Base-by-base conservation (phyloP, 2,888 invertebrate genomes). In the Ephialtes manifestator region DNA sequence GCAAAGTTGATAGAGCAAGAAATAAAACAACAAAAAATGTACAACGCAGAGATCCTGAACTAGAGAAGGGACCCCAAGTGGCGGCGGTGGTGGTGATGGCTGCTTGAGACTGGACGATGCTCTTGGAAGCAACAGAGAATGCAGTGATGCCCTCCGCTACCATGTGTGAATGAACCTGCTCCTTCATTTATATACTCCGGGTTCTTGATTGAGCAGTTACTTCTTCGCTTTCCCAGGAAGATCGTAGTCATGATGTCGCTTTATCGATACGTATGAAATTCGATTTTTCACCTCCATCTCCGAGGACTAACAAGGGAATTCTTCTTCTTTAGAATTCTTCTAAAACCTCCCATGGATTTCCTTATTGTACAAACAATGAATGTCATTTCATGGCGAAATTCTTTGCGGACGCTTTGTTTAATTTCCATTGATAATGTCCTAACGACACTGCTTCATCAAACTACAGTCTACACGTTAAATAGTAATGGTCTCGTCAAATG, bases 131-230 rank as follows among this genome's bases (percentile, higher is more conserved):
- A 65, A 39, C 43, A 28, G 63, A 72, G 43, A 65, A 65, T 72
- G 72, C 51, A 72, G 53, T 80, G 53, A 65, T 53, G 35, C 79
- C 58, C 18, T 78, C 53, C 46, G 48, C 68, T 24, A 48, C 77
- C 70, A 63, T 63, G 79, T 79, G 79, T 79, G 70, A 79, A 79
- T 79, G 63, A 63, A 71, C 31, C 53, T 74, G 51, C 51, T 79
- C 28, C n/a, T 63, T 68, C 53, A 46, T 78, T 60, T 46, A 67
- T 60, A 18, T 28, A 68, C 58, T n/a, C 4, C 7, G 39, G 60
- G 63, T 53, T 53, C 79, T 51, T 60, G 71, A 79, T 68, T 63
- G 39, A 79, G 71, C 63, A 48, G 79, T 72, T 71, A 72, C 35
- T 60, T 60, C 58, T 60, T 48, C 43, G 53, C 31, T 71, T 65